Evolutionary conservation across 2,888 invertebrate species (phyloP), one percentile per base, ranked within the genome.

Genomic region (Cerastis rubricosa): DNA sequence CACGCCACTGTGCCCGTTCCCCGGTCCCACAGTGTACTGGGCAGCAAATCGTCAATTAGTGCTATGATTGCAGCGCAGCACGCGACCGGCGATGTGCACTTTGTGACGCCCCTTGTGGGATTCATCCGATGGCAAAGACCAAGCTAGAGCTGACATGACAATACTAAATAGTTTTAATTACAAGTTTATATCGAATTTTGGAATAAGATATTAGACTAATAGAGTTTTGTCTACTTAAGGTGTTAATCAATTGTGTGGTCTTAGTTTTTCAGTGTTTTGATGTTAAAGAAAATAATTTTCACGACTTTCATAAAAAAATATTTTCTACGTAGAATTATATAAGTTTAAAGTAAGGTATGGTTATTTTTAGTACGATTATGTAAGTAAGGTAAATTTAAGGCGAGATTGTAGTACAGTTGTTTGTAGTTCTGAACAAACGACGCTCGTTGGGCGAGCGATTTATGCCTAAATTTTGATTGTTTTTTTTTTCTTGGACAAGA

Each of bases 31-130:
- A 89, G 89, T 93, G 91, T 90, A 92, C 85, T 80, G 87, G 89
- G 86, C 90, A 90, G 91, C 91, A 92, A 92, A 91, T 92, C 92
- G 93, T 92, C 94, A 95, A 94, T 94, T 94, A 94, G 94, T 87
- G 90, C 87, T 92, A 90, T 91, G 92, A 92, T 91, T 91, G 92
- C 90, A 90, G 87, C 79, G 85, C 85, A 87, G 82, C 93, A 92
- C 92, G 92, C 90, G 92, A 82, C 85, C 88, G 84, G 86, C 91
- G 92, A 89, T 91, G 91, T 88, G 90, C 92, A 91, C 92, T 91
- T 92, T 88, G 89, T 90, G 86, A 85, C 89, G 81, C 88, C 90
- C 87, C 74, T 85, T 85, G 84, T 49, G 86, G 86, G 84, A 84
- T 85, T 82, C 84, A 85, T 78, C 45, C 70, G 29, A 64, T 25